A percentile compares a stretch with the other conserved stretches of the same genome.
These are phyloP conservation scores for Lucilia sericata DNA, from an alignment of 1,140 invertebrate species.

Conservation along the genomic window DNA sequence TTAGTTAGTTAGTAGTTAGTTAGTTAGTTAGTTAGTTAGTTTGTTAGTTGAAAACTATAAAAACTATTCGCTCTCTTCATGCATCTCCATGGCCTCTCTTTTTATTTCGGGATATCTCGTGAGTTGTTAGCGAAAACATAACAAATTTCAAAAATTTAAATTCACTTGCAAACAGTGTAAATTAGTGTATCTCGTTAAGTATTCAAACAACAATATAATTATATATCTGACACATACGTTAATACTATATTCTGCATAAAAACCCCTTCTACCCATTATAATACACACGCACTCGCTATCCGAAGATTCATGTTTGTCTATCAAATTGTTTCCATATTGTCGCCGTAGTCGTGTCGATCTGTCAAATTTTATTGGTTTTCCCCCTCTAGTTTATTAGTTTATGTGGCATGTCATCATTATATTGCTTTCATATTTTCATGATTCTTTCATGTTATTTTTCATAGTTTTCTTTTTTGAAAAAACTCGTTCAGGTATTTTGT, in stretches of 20 bases:
- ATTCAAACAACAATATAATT: not conserved
- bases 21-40: too few relatives aligned
- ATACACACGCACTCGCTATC: too few relatives aligned
- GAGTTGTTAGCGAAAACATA: too few relatives aligned
- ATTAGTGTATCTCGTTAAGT: not conserved
- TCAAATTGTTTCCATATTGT: slow-evolving; percentile 3
- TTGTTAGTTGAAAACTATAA: too few relatives aligned
- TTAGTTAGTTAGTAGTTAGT: too few relatives aligned
- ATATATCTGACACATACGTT: not conserved
- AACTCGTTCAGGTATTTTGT: not conserved
- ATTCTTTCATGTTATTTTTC: not conserved
- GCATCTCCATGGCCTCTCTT: too few relatives aligned
- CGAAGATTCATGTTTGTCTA: not conserved
- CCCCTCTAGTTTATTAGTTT: not conserved
- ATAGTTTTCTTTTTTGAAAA: not conserved
- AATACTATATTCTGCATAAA: not conserved
- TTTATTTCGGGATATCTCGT: too few relatives aligned
- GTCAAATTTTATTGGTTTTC: slow-evolving; percentile 18
- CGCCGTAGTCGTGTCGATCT: not conserved
- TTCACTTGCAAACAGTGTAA: slow-evolving; percentile 4
- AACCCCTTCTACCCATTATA: not conserved
- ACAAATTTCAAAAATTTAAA: too few relatives aligned
- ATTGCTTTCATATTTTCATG: not conserved
- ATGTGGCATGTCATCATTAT: slow-evolving; percentile 16
- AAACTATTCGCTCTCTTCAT: too few relatives aligned